Evolutionary conservation across 2,888 invertebrate species (phyloP).

Genomic region (Hydriomena furcata): DNA sequence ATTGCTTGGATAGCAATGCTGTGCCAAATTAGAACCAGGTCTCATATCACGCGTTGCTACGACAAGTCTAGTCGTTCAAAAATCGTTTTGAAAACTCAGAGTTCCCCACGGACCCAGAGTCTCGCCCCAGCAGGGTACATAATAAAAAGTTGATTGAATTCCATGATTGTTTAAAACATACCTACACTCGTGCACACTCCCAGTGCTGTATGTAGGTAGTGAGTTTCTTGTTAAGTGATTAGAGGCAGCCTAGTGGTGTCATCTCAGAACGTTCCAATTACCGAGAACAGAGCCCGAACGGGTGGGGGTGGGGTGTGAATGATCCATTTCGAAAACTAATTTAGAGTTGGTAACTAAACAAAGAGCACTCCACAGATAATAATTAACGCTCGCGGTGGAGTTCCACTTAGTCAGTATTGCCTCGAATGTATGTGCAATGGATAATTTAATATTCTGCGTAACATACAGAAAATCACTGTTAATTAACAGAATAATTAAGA

Average conservation of each 20-base stretch:
- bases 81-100: no score
- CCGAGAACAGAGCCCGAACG: constrained; percentile 56
- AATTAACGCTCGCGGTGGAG: constrained; percentile 83
- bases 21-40: no score
- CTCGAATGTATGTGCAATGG: constrained; percentile 69
- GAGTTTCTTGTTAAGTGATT: constrained; percentile 82
- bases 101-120: no score
- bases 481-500: constrained; percentile 4
- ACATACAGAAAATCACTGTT: constrained; percentile 48
- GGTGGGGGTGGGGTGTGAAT: constrained; percentile 72
- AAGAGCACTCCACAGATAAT: constrained; percentile 83
- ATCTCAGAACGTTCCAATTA: constrained; percentile 83
- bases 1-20: no score
- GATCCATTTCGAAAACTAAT: constrained; percentile 84
- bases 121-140: no score
- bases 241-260: constrained; percentile 79
- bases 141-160: constrained; percentile 1
- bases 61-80: no score
- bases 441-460: constrained; percentile 64
- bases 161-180: neutral
- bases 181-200: constrained; percentile 40
- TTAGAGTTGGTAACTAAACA: constrained; percentile 84
- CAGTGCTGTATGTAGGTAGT: constrained; percentile 66
- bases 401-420: constrained; percentile 79
- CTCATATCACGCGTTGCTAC: no score